These are phyloP conservation scores for Lepidostoma basale DNA, from an alignment of 1,140 invertebrate species.

Conservation along the genomic window DNA sequence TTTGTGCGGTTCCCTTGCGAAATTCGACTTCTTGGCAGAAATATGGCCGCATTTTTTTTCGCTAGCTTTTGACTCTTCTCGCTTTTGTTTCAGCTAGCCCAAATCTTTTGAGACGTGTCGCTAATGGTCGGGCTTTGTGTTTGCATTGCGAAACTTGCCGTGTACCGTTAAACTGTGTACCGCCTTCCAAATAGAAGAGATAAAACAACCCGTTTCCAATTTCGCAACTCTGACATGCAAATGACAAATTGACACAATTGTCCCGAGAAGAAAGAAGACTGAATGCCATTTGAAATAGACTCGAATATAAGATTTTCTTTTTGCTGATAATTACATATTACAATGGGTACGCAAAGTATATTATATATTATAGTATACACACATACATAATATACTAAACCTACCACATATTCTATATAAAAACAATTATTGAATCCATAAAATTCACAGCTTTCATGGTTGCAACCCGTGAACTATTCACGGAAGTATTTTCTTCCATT, in stretches of 20 bases:
- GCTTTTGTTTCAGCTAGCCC: constrained; percentile 8
- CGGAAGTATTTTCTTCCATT: too few relatives aligned
- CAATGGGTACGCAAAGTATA: too few relatives aligned
- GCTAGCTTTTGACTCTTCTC: constrained; percentile 8
- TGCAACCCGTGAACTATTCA: too few relatives aligned
- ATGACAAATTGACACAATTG: constrained; percentile 17
- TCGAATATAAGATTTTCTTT: too few relatives aligned
- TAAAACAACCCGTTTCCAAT: constrained; percentile 1
- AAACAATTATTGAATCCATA: too few relatives aligned
- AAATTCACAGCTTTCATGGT: too few relatives aligned
- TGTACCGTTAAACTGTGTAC: too few relatives aligned
- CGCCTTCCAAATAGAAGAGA: not conserved
- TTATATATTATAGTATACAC: too few relatives aligned
- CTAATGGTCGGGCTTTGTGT: constrained; percentile 34
- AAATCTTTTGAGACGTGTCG: constrained; percentile 26
- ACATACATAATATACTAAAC: too few relatives aligned
- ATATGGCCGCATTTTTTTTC: constrained; percentile 20
- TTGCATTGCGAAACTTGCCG: constrained; percentile 33
- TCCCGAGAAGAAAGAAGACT: not conserved
- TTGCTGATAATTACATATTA: too few relatives aligned
- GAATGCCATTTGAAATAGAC: too few relatives aligned
- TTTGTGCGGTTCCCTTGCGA: constrained; percentile 26
- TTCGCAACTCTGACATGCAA: constrained; percentile 11
- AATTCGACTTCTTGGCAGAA: constrained; percentile 23
- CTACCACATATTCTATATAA: too few relatives aligned